phyloP scores from a whole-genome alignment of 2,113 vertebrate species.

The Caretta caretta region DNA sequence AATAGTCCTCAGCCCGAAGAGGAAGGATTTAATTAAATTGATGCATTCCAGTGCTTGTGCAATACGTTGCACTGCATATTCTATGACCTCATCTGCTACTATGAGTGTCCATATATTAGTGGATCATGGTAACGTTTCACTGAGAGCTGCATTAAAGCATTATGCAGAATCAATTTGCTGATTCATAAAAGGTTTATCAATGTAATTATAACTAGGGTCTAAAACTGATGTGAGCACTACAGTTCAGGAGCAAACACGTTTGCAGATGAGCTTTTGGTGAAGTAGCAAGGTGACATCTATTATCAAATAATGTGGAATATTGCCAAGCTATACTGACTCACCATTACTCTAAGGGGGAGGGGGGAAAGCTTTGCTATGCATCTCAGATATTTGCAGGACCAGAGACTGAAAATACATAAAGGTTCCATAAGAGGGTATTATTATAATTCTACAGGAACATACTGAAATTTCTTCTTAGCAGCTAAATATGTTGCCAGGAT shows the following conservation, averaged over 20 bases:
- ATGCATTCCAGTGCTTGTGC: not conserved
- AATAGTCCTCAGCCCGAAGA: slow-evolving; percentile 3
- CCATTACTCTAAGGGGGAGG: not conserved
- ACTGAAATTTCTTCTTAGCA: slow-evolving; percentile 35
- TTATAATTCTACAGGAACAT: slow-evolving; percentile 53
- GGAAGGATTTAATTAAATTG: slow-evolving; percentile 57
- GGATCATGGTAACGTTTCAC: slow-evolving; percentile 39
- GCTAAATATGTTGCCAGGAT: slow-evolving; percentile 22
- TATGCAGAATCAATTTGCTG: not conserved
- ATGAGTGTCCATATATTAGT: slow-evolving; percentile 17
- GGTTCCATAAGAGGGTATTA: not conserved
- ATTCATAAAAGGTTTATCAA: slow-evolving; percentile 23
- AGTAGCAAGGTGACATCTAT: slow-evolving; percentile 47
- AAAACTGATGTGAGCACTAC: not conserved
- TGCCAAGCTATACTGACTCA: slow-evolving; percentile 47
- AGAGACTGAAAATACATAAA: slow-evolving; percentile 34
- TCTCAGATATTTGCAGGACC: slow-evolving; percentile 28
- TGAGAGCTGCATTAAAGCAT: slow-evolving; percentile 29
- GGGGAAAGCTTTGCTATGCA: not conserved
- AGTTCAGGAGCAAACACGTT: slow-evolving; percentile 42
- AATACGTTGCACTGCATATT: not conserved
- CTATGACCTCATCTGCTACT: not conserved
- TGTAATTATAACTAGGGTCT: slow-evolving; percentile 23
- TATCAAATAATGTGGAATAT: slow-evolving; percentile 21
- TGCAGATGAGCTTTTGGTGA: not conserved